Conservation (phyloP, 2,888 invertebrate genomes). For the Drosophila hamatofila region DNA sequence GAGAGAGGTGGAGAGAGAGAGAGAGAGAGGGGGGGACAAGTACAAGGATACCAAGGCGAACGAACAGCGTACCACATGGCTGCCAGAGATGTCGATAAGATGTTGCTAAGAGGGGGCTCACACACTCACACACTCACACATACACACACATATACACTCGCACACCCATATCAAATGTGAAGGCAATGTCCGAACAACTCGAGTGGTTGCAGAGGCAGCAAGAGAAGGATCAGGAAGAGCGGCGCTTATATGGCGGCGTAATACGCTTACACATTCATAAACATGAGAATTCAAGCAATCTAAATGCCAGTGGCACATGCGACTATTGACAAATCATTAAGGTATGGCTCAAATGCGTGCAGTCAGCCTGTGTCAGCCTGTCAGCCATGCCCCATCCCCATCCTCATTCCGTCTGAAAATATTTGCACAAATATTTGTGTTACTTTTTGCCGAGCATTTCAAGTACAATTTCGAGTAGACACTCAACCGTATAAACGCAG, state of each 20-base stretch:
- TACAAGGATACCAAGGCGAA: slow-evolving; percentile 7
- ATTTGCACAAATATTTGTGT: slow-evolving; percentile 62
- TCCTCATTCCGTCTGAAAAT: slow-evolving; percentile 14
- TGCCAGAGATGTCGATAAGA: slow-evolving; percentile 55
- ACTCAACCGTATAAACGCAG: slow-evolving; percentile 31
- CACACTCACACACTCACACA: slow-evolving; percentile 7
- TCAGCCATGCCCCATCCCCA: background rate
- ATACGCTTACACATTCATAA: slow-evolving; percentile 61
- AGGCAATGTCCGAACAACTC: slow-evolving; percentile 45
- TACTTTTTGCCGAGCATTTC: slow-evolving; percentile 42
- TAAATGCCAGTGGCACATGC: slow-evolving; percentile 56
- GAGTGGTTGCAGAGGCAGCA: background rate
- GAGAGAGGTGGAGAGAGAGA: background rate
- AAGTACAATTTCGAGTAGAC: slow-evolving; percentile 43
- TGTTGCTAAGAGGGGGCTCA: slow-evolving; percentile 40
- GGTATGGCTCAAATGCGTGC: slow-evolving; percentile 28
- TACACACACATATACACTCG: background rate
- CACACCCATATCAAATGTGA: slow-evolving; percentile 19
- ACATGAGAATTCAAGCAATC: slow-evolving; percentile 51
- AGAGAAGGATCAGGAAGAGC: background rate
- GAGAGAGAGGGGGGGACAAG: background rate
- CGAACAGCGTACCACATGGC: slow-evolving; percentile 43
- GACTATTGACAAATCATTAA: slow-evolving; percentile 70
- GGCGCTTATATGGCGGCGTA: slow-evolving; percentile 8
- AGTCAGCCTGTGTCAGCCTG: background rate